phyloP scores from a whole-genome alignment of 1,140 invertebrate species.

The Muscidifurax raptorellus region DNA sequence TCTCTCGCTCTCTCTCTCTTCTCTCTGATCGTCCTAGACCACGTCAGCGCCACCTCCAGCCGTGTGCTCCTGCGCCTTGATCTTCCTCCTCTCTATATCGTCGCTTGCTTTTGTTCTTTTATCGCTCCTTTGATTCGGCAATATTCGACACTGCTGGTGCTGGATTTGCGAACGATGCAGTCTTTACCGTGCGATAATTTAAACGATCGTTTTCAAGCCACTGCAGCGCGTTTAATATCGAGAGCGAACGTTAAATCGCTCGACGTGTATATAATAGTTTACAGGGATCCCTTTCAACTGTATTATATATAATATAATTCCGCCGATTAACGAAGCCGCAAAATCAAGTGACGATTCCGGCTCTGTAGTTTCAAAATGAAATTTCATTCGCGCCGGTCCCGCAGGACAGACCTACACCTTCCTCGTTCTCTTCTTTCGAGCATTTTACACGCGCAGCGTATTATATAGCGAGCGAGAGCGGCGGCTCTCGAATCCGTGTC shows the following conservation, averaged over 20 bases:
- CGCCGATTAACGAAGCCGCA: constrained; percentile 53
- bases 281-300: no score
- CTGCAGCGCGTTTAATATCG: not conserved
- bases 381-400: constrained; percentile 63
- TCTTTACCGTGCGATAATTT: not conserved
- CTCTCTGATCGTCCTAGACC: not conserved
- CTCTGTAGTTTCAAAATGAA: constrained; percentile 58
- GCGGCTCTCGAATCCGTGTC: constrained; percentile 55
- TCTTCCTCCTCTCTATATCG: not conserved
- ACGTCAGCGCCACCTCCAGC: not conserved
- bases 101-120: constrained; percentile 1
- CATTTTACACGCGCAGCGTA: constrained; percentile 13
- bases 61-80: not conserved
- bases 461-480: no score
- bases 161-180: not conserved
- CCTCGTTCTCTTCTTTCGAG: not conserved
- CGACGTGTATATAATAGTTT: no score
- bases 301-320: constrained; percentile 46
- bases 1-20: constrained; percentile 63
- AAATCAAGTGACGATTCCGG: constrained; percentile 67
- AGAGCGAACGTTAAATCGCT: not conserved
- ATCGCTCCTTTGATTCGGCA: not conserved
- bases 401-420: not conserved
- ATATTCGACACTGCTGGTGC: not conserved
- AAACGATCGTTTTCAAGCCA: not conserved